Percentiles rank a stretch among this genome's conserved stretches.
These are phyloP conservation scores for Drosophila planitibia DNA, from an alignment of 2,888 invertebrate species.

Conservation along the genomic window DNA sequence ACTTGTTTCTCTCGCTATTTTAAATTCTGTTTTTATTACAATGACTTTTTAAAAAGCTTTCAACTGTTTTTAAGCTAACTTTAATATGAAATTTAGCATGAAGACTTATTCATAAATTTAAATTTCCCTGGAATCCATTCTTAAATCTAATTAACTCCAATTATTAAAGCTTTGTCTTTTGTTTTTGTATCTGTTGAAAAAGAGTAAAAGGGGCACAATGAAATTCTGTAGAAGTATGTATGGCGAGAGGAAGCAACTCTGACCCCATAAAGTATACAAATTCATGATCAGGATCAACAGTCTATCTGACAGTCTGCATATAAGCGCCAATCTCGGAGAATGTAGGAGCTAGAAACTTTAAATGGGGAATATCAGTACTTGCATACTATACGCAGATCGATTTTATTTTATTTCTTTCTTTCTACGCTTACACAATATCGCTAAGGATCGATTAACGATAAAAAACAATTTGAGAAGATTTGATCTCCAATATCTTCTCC, in stretches of 20 bases:
- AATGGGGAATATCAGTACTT: background rate
- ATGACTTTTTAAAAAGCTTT: background rate
- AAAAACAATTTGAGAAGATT: background rate
- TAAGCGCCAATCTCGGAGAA: background rate
- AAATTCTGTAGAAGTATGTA: background rate
- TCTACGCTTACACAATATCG: background rate
- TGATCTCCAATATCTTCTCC: background rate
- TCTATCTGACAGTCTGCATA: background rate
- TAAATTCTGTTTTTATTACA: background rate
- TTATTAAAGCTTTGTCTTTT: background rate
- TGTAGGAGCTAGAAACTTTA: background rate
- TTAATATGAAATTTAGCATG: background rate
- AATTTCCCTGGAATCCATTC: background rate
- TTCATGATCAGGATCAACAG: background rate
- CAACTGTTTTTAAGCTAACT: background rate
- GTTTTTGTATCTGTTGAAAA: background rate
- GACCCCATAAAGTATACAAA: background rate
- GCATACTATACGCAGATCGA: background rate
- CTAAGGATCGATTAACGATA: background rate
- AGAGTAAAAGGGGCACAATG: background rate
- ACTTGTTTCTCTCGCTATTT: background rate
- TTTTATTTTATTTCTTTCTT: background rate
- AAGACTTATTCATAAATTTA: background rate
- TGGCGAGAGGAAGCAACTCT: background rate
- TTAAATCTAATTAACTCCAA: background rate